These are phyloP conservation scores for Gastrophysa polygoni DNA, from an alignment of 2,888 invertebrate species.

Conservation along the genomic window DNA sequence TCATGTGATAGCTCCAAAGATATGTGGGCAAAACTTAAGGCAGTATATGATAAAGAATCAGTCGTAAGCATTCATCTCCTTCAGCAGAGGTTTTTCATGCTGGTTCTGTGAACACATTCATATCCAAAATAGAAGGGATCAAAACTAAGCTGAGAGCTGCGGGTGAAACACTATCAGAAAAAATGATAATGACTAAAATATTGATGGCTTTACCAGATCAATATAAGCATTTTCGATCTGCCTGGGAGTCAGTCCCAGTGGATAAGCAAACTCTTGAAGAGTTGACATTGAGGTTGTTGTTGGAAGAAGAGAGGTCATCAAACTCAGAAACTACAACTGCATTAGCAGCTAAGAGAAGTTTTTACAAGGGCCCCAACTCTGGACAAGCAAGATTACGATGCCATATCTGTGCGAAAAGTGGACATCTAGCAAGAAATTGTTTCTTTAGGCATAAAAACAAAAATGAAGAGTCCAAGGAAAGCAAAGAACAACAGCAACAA, in stretches of 20 bases:
- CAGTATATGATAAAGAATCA: slow-evolving; percentile 32
- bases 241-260: slow-evolving; percentile 36
- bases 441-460: slow-evolving; percentile 7
- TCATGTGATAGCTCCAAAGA: slow-evolving; percentile 28
- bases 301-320: slow-evolving; percentile 1
- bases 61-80: slow-evolving; percentile 27
- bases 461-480: slow-evolving; percentile 6
- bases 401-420: slow-evolving; percentile 11
- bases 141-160: slow-evolving; percentile 29
- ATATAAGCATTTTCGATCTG: slow-evolving; percentile 30
- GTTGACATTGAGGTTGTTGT: slow-evolving; percentile 25
- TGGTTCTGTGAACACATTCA: neutral
- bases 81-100: slow-evolving; percentile 25
- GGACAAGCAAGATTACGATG: neutral
- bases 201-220: slow-evolving; percentile 29
- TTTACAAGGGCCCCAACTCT: neutral
- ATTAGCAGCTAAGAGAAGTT: slow-evolving; percentile 7
- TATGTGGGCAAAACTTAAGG: slow-evolving; percentile 37
- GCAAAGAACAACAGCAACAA: too few relatives aligned
- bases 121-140: slow-evolving; percentile 22
- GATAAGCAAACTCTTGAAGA: slow-evolving; percentile 38
- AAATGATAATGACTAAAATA: slow-evolving; percentile 35
- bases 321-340: slow-evolving; percentile 13
- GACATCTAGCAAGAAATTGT: slow-evolving; percentile 24
- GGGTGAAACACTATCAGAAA: slow-evolving; percentile 30